Evolutionary conservation across 2,113 vertebrate species (phyloP).

Genomic region (Brachyistius frenatus): DNA sequence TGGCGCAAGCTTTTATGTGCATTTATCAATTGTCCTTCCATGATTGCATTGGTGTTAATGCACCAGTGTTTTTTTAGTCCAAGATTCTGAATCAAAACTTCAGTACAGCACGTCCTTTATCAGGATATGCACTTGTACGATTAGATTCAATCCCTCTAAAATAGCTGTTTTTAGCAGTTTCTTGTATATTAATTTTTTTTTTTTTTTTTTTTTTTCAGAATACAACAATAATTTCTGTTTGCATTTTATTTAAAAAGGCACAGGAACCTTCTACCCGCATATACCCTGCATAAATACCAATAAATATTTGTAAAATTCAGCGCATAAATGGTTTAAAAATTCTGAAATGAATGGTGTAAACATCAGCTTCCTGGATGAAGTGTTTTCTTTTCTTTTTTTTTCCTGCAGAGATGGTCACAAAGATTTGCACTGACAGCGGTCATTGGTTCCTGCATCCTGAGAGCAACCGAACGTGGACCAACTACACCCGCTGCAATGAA

Average conservation of each 20-base stretch:
- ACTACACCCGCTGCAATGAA: conserved; percentile 92
- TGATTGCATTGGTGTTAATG: no score
- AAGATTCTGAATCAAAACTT: no score
- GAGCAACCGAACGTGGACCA: conserved; percentile 96
- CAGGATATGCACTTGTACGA: no score
- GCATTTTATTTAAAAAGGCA: neutral
- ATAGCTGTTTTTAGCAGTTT: no score
- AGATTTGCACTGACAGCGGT: conserved; percentile 91
- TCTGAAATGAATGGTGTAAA: no score
- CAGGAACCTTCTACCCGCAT: no score
- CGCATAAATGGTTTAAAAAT: neutral
- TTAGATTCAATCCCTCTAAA: no score
- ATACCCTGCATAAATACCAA: neutral
- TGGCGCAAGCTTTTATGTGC: neutral
- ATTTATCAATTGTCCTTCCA: no score
- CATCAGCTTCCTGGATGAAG: no score
- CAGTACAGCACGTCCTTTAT: no score
- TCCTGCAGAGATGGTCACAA: conserved; percentile 92
- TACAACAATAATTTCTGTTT: neutral
- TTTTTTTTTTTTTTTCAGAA: neutral
- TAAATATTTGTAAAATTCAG: neutral
- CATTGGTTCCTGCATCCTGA: conserved; percentile 94
- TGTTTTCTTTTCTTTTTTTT: neutral
- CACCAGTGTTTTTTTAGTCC: no score
- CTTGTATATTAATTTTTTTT: no score